Conservation (phyloP, 2,113 vertebrate species). For the Tetrax tetrax region DNA sequence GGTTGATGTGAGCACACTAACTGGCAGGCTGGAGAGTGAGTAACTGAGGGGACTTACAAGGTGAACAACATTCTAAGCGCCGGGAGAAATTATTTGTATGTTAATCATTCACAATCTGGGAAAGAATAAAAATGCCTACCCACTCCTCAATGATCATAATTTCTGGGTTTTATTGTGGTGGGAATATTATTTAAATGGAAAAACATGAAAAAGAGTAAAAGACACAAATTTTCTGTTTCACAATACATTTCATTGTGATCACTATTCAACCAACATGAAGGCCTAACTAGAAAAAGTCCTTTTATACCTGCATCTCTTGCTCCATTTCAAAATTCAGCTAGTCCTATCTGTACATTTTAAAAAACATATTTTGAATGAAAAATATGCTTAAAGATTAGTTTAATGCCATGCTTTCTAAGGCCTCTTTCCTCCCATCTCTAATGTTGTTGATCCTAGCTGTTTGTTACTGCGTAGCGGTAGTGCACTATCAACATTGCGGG, state of each 20-base stretch:
- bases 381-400: background rate
- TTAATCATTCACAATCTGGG: constrained; percentile 60
- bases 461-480: background rate
- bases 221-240: background rate
- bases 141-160: background rate
- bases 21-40: background rate
- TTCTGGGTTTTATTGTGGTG: background rate
- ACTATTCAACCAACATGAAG: background rate
- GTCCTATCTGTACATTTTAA: constrained; percentile 5
- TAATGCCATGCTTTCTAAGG: background rate
- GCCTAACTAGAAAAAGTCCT: background rate
- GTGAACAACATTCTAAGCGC: background rate
- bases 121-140: constrained; percentile 63
- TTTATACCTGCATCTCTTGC: background rate
- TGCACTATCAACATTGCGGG: fast-evolving
- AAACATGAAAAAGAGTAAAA: background rate
- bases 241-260: background rate
- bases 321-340: background rate
- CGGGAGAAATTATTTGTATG: constrained; percentile 58
- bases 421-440: background rate
- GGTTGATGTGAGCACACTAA: background rate
- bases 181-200: background rate
- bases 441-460: background rate
- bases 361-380: background rate
- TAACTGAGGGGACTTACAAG: background rate